Base-by-base conservation (phyloP, 2,113 vertebrate species). In the Odontesthes bonariensis region DNA sequence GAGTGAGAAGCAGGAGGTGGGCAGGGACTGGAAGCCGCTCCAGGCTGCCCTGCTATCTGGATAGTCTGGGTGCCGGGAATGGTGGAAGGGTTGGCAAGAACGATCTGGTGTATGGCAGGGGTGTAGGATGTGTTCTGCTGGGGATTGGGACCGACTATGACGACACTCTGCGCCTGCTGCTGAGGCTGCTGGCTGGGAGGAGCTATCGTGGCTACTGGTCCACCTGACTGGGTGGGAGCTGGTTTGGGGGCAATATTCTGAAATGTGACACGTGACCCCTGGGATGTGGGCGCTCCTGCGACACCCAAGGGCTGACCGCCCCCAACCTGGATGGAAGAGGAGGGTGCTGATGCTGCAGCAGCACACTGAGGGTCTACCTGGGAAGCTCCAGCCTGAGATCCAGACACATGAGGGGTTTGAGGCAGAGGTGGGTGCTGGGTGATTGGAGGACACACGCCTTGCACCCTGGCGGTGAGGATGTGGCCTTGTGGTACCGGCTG, bases 221-320 rank as follows among this genome's bases (percentile, higher is more conserved):
- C 93, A 1, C 92, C 85, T 35, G 95, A 88, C 85, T 97, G 97
- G 89, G 95, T 95, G 0, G 96, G 96, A 33, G 95, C 93, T 70
- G 97, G 97, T 89, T 98, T 98, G 61, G 97, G 97, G 62, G 97
- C 98, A 54, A 99, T 99, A 63, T 97, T 99, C 86, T 99, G 98
- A 95, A 98, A 99, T 40, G 96, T 94, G 54, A 97, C 95, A n/a
- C 97, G 95, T 22, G 97, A 95, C 8, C 95, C 94, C 4, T 96
- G 96, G 69, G 96, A 92, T 81, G 92, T 96, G 20, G 96, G 94
- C 52, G 96, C 93, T 51, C 96, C 95, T 51, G 95, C 94, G 4
- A 97, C 95, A 51, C 95, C 95, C 81, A 96, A 93, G 55, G 96
- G 87, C 72, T 96, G 96, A 80, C 96, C 94, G 47, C 94, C 85